Base-by-base conservation (phyloP, 2,888 invertebrate species). In the Ditylenchus weischeri region DNA sequence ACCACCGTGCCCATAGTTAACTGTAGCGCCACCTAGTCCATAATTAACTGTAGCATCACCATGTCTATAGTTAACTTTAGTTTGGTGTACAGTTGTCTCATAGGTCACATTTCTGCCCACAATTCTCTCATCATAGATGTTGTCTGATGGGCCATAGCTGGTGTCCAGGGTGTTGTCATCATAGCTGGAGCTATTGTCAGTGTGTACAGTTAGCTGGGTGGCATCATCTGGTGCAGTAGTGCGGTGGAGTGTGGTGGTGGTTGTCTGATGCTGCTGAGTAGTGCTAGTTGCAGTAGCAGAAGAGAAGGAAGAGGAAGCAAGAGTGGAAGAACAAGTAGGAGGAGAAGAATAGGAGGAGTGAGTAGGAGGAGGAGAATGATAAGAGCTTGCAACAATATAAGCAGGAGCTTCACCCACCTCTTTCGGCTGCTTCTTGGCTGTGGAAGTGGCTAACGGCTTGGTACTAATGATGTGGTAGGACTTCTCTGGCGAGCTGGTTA, bases 401-500 rank as follows among this genome's bases (percentile, higher is more conserved):
- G 54, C 21, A 54, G 54, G 29, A 51, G 62, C 59, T 10, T 29
- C 48, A 62, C 62, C 62, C 36, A 62, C 62, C 62, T 61, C 62
- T 48, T 64, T 64, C 65, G 36, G 38, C 65, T 38, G 23, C 48
- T 66, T 66, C 54, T 60, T 54, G 35, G 36, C 63, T 29, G 51
- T 49, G 35, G 61, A 51, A 47, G 48, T 47, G 19, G 62, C 50
- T 57, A 49, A 50, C 21, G 54, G 54, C 48, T 49, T 57, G 50
- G 51, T 29, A 8, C 15, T 43, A 13, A 43, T 43, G 23, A 66
- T 51, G 49, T 49, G 48, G 64, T 67, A 67, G 18, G 64, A 65
- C 38, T 67, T 66, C 36, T 67, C 67, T 7, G 67, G 67, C 19
- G 64, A 65, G 57, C 67, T 67, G n/a, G 54, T 47, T 11, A 57